phyloP scores from a whole-genome alignment of 2,113 vertebrate genomes.

The Hassar affinis region DNA sequence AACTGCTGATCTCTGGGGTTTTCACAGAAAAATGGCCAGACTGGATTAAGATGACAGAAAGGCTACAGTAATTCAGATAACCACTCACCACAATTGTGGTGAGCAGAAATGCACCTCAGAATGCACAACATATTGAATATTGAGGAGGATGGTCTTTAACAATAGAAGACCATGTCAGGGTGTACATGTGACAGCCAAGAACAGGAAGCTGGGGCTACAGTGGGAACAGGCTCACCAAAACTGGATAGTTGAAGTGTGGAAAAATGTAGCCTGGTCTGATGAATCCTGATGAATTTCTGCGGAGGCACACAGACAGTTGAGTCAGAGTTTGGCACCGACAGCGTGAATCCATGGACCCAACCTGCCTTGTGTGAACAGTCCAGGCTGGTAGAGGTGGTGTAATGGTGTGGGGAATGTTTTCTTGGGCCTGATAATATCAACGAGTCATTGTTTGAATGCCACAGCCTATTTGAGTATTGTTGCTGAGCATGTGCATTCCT shows the following conservation, averaged over 20 bases:
- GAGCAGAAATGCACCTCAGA: background rate
- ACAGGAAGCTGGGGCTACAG: too few relatives aligned
- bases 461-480: background rate
- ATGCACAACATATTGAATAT: too few relatives aligned
- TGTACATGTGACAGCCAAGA: too few relatives aligned
- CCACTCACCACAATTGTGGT: background rate
- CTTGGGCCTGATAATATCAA: background rate
- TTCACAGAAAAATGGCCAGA: background rate
- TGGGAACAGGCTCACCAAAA: too few relatives aligned
- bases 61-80: background rate
- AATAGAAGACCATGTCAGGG: too few relatives aligned
- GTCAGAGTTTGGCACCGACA: background rate
- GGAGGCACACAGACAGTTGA: background rate
- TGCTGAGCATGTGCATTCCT: too few relatives aligned
- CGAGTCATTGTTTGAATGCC: background rate
- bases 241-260: background rate
- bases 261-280: background rate
- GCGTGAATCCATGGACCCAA: background rate
- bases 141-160: too few relatives aligned
- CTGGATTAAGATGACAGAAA: background rate
- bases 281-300: background rate
- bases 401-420: background rate
- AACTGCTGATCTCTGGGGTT: too few relatives aligned
- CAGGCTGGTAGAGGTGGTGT: background rate
- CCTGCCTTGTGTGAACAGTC: background rate